Percentiles rank a stretch among this genome's conserved stretches.
phyloP scores from a whole-genome alignment of 35 echinoderm and acorn worm genomes.

The Ophiothrix spiculata region DNA sequence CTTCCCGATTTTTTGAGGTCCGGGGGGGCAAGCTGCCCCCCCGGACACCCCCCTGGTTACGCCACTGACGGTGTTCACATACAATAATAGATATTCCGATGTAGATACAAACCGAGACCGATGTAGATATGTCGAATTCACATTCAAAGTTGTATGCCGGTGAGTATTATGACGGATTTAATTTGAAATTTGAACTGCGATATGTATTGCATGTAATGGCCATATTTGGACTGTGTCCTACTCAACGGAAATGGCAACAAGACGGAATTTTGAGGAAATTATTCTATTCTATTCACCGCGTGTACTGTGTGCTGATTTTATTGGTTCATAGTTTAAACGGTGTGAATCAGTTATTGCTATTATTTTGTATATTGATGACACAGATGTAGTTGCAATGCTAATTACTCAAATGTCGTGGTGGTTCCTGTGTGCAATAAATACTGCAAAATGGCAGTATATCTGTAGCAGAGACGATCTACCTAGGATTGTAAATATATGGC shows the following conservation, averaged over 20 bases:
- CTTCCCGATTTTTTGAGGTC: no score
- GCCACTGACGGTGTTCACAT: no score
- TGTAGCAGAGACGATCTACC: background rate
- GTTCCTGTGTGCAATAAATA: background rate
- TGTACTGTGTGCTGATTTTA: background rate
- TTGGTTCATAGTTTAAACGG: background rate
- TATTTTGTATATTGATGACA: background rate
- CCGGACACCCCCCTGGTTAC: no score
- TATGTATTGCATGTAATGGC: background rate
- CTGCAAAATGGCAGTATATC: background rate
- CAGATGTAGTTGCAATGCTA: background rate
- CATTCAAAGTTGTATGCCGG: no score
- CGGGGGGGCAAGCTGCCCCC: no score
- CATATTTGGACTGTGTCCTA: background rate
- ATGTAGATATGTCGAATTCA: no score
- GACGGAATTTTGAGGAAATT: background rate
- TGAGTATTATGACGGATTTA: background rate
- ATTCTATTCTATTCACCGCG: background rate
- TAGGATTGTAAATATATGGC: background rate
- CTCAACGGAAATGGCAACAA: background rate
- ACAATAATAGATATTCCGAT: no score
- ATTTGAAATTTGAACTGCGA: background rate
- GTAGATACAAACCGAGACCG: no score
- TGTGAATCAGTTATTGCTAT: background rate
- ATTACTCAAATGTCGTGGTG: background rate